Conservation (phyloP, 2,888 invertebrate species). For the Cylindroiulus punctatus region DNA sequence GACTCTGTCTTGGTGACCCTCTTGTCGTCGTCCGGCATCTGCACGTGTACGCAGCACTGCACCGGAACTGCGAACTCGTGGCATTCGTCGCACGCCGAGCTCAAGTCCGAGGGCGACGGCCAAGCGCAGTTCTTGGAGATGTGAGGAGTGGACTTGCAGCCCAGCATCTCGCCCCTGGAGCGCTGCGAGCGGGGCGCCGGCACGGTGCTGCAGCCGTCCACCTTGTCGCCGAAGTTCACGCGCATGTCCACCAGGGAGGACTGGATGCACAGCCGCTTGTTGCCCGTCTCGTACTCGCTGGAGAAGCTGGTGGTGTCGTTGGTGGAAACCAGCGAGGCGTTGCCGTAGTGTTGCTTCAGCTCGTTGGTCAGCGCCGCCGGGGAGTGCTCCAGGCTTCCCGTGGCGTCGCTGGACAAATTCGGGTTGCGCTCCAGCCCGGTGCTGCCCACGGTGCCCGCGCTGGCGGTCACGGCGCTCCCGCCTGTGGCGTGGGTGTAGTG, state of each 20-base stretch:
- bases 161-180: background rate
- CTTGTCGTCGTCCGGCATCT: slow-evolving; percentile 16
- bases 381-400: slow-evolving; percentile 8
- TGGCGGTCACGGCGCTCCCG: background rate
- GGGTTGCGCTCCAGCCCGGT: background rate
- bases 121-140: slow-evolving; percentile 49
- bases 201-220: slow-evolving; percentile 53
- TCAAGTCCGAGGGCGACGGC: slow-evolving; percentile 41
- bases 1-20: background rate
- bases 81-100: background rate
- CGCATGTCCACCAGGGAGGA: slow-evolving; percentile 23
- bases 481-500: slow-evolving; percentile 5
- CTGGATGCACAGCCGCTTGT: slow-evolving; percentile 51
- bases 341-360: background rate
- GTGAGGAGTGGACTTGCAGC: slow-evolving; percentile 52
- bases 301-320: slow-evolving; percentile 38
- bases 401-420: background rate
- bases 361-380: slow-evolving; percentile 15
- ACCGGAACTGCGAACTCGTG: slow-evolving; percentile 17
- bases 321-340: background rate
- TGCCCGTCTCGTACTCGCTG: slow-evolving; percentile 35
- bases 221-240: slow-evolving; percentile 37
- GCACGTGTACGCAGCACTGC: slow-evolving; percentile 50
- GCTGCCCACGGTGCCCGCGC: background rate
- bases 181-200: slow-evolving; percentile 35